Evolutionary conservation across 2,888 invertebrate genomes (phyloP).

Genomic region (Nemoura dubitans): DNA sequence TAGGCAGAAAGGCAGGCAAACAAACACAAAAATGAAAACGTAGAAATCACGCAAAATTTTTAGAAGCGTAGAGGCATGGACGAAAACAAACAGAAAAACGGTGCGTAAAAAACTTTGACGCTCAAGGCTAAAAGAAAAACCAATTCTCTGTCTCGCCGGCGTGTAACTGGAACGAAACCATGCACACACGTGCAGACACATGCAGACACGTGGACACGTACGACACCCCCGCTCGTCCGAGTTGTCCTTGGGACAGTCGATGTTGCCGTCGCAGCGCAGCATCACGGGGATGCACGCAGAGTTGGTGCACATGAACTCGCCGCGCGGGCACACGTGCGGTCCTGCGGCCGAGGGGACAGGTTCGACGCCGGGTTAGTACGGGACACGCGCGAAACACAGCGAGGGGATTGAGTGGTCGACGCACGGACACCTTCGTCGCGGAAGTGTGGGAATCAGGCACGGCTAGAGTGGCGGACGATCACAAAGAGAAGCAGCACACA

Average conservation of each 20-base stretch:
- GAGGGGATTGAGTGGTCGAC: neutral
- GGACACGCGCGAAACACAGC: neutral
- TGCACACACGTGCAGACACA: neutral
- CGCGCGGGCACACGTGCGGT: constrained; percentile 45
- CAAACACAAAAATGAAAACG: too few species aligned
- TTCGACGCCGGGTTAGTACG: constrained; percentile 7
- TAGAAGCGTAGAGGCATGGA: too few species aligned
- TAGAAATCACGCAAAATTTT: too few species aligned
- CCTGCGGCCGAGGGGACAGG: constrained; percentile 25
- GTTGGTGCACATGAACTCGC: constrained; percentile 58
- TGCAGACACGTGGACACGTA: neutral
- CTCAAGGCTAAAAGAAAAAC: neutral
- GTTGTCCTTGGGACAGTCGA: constrained; percentile 58
- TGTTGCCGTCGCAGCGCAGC: constrained; percentile 60
- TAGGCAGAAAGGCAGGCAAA: too few species aligned
- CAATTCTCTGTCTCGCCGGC: neutral
- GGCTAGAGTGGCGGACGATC: neutral
- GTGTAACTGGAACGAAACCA: neutral
- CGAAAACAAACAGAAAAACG: constrained; percentile 28
- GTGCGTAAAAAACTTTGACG: neutral
- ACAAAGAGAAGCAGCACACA: neutral
- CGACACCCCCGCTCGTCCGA: constrained; percentile 38
- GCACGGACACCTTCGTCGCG: neutral
- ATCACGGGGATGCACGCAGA: constrained; percentile 61
- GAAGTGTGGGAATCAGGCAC: neutral